A percentile compares a stretch with the other conserved stretches of the same genome.
Conservation (phyloP, 2,797 vertebrate species). For the Perodicticus potto region DNA sequence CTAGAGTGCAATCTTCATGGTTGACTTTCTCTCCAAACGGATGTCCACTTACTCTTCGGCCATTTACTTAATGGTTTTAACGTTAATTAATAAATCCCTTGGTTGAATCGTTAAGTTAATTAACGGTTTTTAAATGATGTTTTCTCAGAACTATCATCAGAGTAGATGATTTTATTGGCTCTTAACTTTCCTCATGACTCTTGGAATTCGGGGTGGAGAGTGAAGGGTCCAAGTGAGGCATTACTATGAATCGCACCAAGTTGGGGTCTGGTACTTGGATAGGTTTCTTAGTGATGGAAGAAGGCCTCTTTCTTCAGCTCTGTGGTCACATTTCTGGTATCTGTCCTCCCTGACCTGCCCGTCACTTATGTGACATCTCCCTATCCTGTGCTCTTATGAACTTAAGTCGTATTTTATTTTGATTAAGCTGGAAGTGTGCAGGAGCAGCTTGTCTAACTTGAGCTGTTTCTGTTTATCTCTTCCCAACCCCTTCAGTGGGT, state of each 20-base stretch:
- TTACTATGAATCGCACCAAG: neutral
- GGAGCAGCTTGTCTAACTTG: neutral
- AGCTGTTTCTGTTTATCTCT: neutral
- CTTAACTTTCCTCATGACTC: neutral
- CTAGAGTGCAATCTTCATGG: neutral
- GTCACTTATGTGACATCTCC: neutral
- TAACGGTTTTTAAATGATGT: conserved; percentile 50
- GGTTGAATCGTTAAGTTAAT: conserved; percentile 53
- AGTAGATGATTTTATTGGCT: conserved; percentile 43
- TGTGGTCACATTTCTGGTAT: accelerated
- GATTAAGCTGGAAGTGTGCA: neutral
- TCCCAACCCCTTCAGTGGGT: neutral
- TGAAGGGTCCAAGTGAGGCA: neutral
- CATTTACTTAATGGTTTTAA: conserved; percentile 26
- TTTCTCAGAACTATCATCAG: conserved; percentile 35
- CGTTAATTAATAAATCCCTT: conserved; percentile 64
- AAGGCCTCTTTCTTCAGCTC: no score
- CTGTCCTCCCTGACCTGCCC: accelerated
- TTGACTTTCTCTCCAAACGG: neutral
- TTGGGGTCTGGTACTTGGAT: neutral
- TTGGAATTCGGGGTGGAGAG: neutral
- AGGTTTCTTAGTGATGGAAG: neutral
- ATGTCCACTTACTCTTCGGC: conserved; percentile 7
- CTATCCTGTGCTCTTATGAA: neutral
- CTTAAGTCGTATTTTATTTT: neutral